Evolutionary conservation across 2,113 vertebrate species (phyloP), one percentile per base, ranked within the genome.

Genomic region (Epinephelus lanceolatus): DNA sequence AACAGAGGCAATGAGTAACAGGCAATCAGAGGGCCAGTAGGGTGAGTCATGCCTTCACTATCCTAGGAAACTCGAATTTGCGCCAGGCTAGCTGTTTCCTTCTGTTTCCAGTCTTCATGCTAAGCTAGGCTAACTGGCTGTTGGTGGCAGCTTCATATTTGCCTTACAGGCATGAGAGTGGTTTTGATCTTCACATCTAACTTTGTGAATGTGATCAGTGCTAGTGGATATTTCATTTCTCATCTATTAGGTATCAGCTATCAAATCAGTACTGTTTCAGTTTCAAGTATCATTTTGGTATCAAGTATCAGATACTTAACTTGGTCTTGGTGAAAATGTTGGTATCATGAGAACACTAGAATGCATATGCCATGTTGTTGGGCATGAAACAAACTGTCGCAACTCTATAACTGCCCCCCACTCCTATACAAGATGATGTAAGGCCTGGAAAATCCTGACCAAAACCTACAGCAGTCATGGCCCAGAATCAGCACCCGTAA

Each of bases 401-500:
- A 59, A 52, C 53, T 84, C 12, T 14, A 18, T 69, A 6, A 5
- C 42, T 53, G 45, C 49, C 18, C 40, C 40, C 59, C 4, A 40
- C 14, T 33, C 45, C 14, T 47, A 27, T 27, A 66, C 11, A 55
- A 18, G n/a, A 77, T 84, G 40, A 80, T 63, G 68, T 84, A 65
- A 83, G 25, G 17, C 67, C 47, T 82, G 33, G 18, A 63, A 57
- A 63, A 56, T 53, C 19, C 45, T 27, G 23, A 77, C 42, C 7
- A 69, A 83, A 91, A 79, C 66, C 84, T 78, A 55, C 69, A 83
- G 65, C 76, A 71, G 66, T 71, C 40, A 55, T 65, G 37, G 66
- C 56, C 81, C 45, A 63, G 33, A 88, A 78, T 74, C 78, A 56
- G 63, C 55, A 68, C 6, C 67, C 71, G 70, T 87, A 88, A 93